Conservation (phyloP, 2,797 vertebrate species). For the Coregonus sp. region DNA sequence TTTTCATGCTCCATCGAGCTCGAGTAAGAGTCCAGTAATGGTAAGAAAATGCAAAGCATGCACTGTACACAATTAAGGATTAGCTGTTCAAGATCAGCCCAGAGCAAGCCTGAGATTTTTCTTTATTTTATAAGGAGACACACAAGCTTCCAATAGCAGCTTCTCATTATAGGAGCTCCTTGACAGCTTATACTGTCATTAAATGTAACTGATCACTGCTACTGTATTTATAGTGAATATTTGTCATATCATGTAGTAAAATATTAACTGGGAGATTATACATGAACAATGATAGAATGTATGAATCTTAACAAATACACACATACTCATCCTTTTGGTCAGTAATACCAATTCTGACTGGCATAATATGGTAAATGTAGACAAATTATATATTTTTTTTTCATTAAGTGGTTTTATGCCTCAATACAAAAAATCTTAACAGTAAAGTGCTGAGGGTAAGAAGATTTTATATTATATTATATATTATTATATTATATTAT, state of each 20-base stretch:
- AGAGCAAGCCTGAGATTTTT: slow-evolving; percentile 40
- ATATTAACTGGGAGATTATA: not conserved
- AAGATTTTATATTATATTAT: slow-evolving; percentile 17
- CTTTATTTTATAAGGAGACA: slow-evolving; percentile 30
- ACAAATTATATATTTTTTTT: not conserved
- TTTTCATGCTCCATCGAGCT: slow-evolving; percentile 70
- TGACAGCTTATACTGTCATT: slow-evolving; percentile 18
- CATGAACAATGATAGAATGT: not conserved
- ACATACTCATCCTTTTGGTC: not conserved
- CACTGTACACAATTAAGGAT: slow-evolving; percentile 58
- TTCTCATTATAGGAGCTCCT: slow-evolving; percentile 26
- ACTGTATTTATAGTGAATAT: not conserved
- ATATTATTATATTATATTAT: too few species aligned
- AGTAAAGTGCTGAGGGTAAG: not conserved
- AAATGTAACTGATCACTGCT: not conserved
- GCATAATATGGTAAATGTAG: not conserved
- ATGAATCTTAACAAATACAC: not conserved
- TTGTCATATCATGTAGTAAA: not conserved
- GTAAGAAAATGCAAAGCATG: slow-evolving; percentile 59
- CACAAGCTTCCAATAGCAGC: slow-evolving; percentile 22
- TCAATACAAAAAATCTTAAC: not conserved
- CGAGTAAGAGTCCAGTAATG: slow-evolving; percentile 53
- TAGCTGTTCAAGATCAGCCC: slow-evolving; percentile 56
- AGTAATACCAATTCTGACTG: not conserved
- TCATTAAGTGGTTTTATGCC: not conserved